phyloP scores from a whole-genome alignment of 2,797 vertebrate species.

The Dryobates pubescens region DNA sequence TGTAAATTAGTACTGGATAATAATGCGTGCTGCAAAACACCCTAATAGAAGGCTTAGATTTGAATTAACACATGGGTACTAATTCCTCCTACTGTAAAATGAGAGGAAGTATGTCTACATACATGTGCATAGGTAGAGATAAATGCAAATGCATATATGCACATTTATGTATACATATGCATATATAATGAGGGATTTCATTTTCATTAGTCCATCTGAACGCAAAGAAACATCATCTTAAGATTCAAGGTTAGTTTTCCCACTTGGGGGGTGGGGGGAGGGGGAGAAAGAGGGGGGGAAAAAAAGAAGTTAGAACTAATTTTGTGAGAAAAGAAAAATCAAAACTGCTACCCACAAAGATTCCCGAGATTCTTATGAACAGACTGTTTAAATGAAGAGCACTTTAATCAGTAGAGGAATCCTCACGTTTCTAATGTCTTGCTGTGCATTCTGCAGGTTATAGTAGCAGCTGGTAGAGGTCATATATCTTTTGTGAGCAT shows the following conservation, averaged over 20 bases:
- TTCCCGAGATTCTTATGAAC: slow-evolving; percentile 81
- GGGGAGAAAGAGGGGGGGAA: not conserved
- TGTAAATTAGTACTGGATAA: slow-evolving; percentile 46
- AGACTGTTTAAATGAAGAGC: slow-evolving; percentile 84
- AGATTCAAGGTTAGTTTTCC: slow-evolving; percentile 18
- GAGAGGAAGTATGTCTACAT: not conserved
- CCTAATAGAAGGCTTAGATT: slow-evolving; percentile 10
- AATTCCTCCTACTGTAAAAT: slow-evolving; percentile 11
- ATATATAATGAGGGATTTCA: slow-evolving; percentile 57
- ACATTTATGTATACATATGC: not conserved
- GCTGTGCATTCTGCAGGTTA: slow-evolving; percentile 86
- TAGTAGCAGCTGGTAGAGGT: slow-evolving; percentile 88
- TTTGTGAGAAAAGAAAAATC: slow-evolving; percentile 70
- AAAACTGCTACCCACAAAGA: slow-evolving; percentile 77
- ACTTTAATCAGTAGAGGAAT: slow-evolving; percentile 86
- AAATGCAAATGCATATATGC: not conserved
- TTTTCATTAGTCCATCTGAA: slow-evolving; percentile 67
- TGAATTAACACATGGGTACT: not conserved
- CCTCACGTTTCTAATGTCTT: slow-evolving; percentile 84
- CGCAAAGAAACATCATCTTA: slow-evolving; percentile 45
- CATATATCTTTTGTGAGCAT: slow-evolving; percentile 87
- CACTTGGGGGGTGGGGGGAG: not conserved
- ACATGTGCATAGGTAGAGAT: not conserved
- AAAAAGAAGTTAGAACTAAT: slow-evolving; percentile 70
- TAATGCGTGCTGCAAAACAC: not conserved